Percentiles rank a stretch among this genome's conserved stretches.
phyloP scores from a whole-genome alignment of 37 sponge, comb jelly and placozoan genomes.

The Dysidea cf. avara region DNA sequence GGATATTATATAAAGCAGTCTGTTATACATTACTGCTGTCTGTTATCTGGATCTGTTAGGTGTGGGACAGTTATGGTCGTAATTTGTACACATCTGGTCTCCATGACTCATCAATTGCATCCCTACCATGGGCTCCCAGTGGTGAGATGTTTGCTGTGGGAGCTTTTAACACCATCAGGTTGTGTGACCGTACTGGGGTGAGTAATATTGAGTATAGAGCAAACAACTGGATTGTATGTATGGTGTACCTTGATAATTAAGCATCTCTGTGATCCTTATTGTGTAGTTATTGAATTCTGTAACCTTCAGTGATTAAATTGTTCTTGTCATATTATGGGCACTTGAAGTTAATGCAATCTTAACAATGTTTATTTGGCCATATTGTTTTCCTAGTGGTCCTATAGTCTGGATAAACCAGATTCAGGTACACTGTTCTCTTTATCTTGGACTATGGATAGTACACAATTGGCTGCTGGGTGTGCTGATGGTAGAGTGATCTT shows the following conservation, averaged over 20 bases:
- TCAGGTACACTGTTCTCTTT: slow-evolving; percentile 73
- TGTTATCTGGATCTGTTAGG: slow-evolving; percentile 57
- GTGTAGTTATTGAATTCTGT: too few relatives aligned
- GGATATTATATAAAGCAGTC: too few relatives aligned
- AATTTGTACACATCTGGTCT: slow-evolving; percentile 61
- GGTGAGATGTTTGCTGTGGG: slow-evolving; percentile 93
- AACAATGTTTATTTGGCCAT: too few relatives aligned
- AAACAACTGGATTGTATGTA: neutral
- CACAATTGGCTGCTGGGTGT: slow-evolving; percentile 88
- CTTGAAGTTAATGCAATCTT: too few relatives aligned
- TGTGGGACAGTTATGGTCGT: slow-evolving; percentile 96
- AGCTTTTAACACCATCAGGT: slow-evolving; percentile 78
- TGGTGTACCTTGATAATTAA: too few relatives aligned
- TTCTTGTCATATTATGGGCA: too few relatives aligned
- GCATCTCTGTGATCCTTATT: too few relatives aligned
- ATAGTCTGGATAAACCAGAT: slow-evolving; percentile 89
- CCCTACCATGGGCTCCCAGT: slow-evolving; percentile 89
- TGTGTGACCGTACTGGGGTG: slow-evolving; percentile 94
- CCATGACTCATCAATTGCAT: slow-evolving; percentile 87
- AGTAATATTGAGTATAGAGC: slow-evolving; percentile 29
- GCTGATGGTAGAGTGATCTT: slow-evolving; percentile 87
- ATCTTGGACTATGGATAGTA: slow-evolving; percentile 88
- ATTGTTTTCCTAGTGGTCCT: slow-evolving; percentile 90
- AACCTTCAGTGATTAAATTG: too few relatives aligned
- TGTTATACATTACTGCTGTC: too few relatives aligned